Base-by-base conservation (phyloP, 2,888 invertebrate species). In the Macrosoma leucophasiata region DNA sequence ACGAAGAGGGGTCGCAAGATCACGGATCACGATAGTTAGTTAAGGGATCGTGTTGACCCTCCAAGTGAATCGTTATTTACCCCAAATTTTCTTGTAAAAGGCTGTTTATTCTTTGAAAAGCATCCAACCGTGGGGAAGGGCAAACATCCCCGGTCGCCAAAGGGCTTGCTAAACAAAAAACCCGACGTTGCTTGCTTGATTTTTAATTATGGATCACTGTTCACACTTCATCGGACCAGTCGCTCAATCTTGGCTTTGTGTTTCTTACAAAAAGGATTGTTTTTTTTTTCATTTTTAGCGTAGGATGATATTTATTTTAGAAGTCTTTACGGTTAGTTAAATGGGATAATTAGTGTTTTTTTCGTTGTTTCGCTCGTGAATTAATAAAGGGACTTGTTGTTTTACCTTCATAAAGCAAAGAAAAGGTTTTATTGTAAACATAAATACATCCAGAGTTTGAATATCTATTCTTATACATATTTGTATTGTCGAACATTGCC, bases 121-220 rank as follows among this genome's bases (percentile, higher is more conserved):
- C 72, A 67, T 39, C 59, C 63, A 51, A 70, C 68, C 71, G 73
- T 51, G 49, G 45, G 49, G 48, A n/a, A 57, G 57, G 57, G 68
- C 58, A 69, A 71, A 69, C 60, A 58, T 63, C 71, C 65, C 59
- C 47, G 48, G 44, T 49, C 57, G 58, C 62, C 59, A 51, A 52
- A 62, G 58, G 62, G 48, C 41, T 41, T 43, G 38, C 56, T 55
- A 54, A 47, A 55, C 58, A 58, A 62, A 61, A 53, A 52, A 56
- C 59, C 63, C 52, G 66, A 68, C 60, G 67, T 62, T 63, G 58
- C 56, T 57, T 62, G 55, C 60, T 62, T 72, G 78, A 79, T 72
- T 81, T 79, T 78, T 82, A 81, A 84, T 84, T 78, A 78, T 62
- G 62, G 62, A 62, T 60, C 72, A 70, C 65, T 56, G 52, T 67